Evolutionary conservation across 2,888 invertebrate genomes (phyloP).

Genomic region (Cepaea hortensis): DNA sequence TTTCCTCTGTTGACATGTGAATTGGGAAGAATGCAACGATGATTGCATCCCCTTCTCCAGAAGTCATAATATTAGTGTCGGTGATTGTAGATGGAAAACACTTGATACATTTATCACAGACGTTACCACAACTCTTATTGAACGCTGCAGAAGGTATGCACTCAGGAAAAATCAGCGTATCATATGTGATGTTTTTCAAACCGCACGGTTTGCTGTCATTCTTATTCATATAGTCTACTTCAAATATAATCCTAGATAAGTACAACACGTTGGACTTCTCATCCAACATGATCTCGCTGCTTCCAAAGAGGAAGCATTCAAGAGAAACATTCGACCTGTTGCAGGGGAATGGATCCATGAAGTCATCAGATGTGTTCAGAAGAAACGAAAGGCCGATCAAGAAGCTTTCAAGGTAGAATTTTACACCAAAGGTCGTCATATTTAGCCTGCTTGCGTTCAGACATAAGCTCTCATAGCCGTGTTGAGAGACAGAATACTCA

Average conservation of each 20-base stretch:
- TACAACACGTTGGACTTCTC: neutral
- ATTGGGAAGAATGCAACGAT: conserved; percentile 57
- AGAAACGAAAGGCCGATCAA: neutral
- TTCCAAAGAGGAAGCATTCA: neutral
- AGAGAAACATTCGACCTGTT: neutral
- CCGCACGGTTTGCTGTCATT: neutral
- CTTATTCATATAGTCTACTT: neutral
- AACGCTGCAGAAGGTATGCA: conserved; percentile 22
- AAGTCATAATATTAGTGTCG: conserved; percentile 39
- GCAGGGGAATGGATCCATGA: neutral
- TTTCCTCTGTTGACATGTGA: conserved; percentile 26
- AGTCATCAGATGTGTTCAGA: neutral
- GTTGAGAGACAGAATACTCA: neutral
- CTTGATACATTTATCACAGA: conserved; percentile 45
- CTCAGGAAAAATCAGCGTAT: conserved; percentile 8
- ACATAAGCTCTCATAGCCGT: neutral
- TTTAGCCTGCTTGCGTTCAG: neutral
- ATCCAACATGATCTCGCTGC: neutral
- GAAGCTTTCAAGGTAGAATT: conserved; percentile 1
- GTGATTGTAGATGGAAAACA: conserved; percentile 44
- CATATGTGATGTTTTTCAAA: neutral
- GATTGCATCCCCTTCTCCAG: conserved; percentile 46
- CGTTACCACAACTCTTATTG: conserved; percentile 44
- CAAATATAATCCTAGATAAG: neutral
- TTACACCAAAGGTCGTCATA: neutral